phyloP scores from a whole-genome alignment of 2,797 vertebrate genomes.

The Orientallactaga sibirica region DNA sequence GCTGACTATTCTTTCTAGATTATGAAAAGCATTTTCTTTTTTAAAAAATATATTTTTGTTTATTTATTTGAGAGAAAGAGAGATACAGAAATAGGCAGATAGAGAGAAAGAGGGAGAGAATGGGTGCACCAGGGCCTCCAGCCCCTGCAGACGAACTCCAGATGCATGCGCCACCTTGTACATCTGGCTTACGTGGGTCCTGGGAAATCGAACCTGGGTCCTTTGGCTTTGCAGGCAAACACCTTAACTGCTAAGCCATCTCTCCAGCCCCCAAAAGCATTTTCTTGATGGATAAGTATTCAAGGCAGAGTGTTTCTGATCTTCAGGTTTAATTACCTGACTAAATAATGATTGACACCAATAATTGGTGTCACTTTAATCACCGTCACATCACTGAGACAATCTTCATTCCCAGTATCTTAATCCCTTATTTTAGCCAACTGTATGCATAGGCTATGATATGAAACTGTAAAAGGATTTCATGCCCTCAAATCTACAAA shows the following conservation, averaged over 20 bases:
- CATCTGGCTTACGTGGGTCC: too few species aligned
- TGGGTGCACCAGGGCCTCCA: too few species aligned
- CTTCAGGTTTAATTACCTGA: not conserved
- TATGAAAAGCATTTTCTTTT: constrained; percentile 26
- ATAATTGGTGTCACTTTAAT: not conserved
- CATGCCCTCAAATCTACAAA: not conserved
- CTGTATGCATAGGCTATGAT: not conserved
- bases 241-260: too few species aligned
- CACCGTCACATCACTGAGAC: not conserved
- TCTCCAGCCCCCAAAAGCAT: not conserved
- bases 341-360: not conserved
- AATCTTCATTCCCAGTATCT: not conserved
- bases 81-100: too few species aligned
- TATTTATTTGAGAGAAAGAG: too few species aligned
- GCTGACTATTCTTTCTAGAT: not conserved
- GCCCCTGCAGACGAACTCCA: too few species aligned
- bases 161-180: too few species aligned
- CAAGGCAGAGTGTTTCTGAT: constrained; percentile 1
- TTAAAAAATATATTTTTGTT: too few species aligned
- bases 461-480: not conserved
- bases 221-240: too few species aligned
- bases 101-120: too few species aligned
- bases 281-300: not conserved
- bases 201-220: too few species aligned
- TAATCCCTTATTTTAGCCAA: not conserved